Conservation (phyloP, 2,888 invertebrate genomes). For the Ecliptopera silaceata region DNA sequence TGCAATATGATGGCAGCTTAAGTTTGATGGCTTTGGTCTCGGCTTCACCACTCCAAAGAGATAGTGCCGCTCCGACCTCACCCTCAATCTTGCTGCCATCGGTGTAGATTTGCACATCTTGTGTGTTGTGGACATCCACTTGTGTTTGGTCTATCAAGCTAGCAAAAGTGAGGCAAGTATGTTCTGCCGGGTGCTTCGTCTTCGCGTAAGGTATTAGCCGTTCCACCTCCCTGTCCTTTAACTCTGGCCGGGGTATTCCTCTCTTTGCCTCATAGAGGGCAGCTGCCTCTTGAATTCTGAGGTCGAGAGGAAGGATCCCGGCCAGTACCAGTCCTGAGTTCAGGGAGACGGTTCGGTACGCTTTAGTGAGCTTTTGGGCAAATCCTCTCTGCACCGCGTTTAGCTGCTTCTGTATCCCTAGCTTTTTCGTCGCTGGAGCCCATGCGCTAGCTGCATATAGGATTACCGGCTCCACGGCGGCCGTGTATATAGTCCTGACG, state of each 20-base stretch:
- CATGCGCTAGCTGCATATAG: not conserved
- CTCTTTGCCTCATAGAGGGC: not conserved
- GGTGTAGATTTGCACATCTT: conserved; percentile 7
- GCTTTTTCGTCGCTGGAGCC: not conserved
- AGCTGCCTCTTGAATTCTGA: conserved; percentile 11
- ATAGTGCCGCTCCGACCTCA: too few species aligned
- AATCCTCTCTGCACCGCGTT: too few species aligned
- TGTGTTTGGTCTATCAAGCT: conserved; percentile 9
- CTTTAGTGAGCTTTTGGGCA: too few species aligned
- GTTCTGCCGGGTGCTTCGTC: conserved; percentile 8
- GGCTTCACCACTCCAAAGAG: not conserved
- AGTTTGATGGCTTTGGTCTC: not conserved
- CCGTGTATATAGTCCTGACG: too few species aligned
- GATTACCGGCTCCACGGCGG: not conserved
- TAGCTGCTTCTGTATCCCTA: not conserved
- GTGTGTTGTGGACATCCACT: not conserved
- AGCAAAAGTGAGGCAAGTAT: not conserved
- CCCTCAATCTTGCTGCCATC: too few species aligned
- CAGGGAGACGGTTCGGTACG: too few species aligned
- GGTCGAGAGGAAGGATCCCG: too few species aligned
- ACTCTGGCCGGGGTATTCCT: not conserved
- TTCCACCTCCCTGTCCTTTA: conserved; percentile 4
- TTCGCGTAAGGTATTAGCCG: not conserved
- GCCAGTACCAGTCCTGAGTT: too few species aligned
- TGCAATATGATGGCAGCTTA: not conserved